Evolutionary conservation across 2,113 vertebrate genomes (phyloP), one percentile per base, ranked within the genome.

Genomic region (Saccopteryx leptura): DNA sequence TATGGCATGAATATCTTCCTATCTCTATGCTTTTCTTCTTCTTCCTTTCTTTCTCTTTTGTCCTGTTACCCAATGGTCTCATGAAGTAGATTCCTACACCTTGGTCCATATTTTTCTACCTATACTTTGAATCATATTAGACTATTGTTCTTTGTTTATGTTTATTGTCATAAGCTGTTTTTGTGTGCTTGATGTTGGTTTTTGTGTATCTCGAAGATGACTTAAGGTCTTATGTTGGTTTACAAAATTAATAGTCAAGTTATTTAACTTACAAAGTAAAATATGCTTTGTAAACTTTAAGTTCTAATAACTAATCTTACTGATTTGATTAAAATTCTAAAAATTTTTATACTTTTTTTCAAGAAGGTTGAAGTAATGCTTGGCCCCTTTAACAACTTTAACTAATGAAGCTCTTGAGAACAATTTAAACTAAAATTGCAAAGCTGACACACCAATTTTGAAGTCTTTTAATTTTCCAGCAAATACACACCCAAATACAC

Each of bases 241-340:
- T 68, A 75, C 0, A 75, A 80, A 85, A 74, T 68, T 89, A 69
- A 61, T 50, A 84, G 26, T 56, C 50, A 56, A 46, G 76, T 71
- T 65, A 76, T 71, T 76, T 82, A 31, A 66, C 66, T 65, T 78
- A 82, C 23, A 82, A 87, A 50, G 9, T 76, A 81, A 82, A 75
- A 60, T 52, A n/a, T 65, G n/a, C 4, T 52, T 74, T 74, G 28
- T 76, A 58, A 84, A 4, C 12, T 68, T 28, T 65, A 75, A 85
- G 7, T 54, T 84, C 50, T 66, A 80, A 72, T 63, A 79, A 85
- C 18, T 46, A 46, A 2, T 65, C 28, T 63, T 82, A 75, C 60
- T 52, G 24, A 75, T 81, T 78, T 39, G 33, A 88, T 48, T 76
- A 85, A 85, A 80, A 52, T 78, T 97, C 39, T 91, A 69, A 23